Evolutionary conservation across 2,113 vertebrate genomes (phyloP), one percentile per base, ranked within the genome.

Genomic region (Ochotona curzoniae): DNA sequence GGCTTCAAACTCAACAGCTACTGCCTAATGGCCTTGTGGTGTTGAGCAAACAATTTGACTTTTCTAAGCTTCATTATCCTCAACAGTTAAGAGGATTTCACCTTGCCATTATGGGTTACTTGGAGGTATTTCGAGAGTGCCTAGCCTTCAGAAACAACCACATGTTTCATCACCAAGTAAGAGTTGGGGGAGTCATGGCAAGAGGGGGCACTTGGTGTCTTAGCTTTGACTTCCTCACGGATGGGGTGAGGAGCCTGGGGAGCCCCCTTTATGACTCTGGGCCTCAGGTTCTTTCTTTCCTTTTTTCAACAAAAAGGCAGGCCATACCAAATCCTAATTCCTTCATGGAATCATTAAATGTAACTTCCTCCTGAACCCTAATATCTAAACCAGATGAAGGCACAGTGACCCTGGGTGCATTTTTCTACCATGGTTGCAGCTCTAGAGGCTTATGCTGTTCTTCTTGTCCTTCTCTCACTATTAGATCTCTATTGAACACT

Each of bases 191-290:
- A 89, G 7, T 54, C 69, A 32, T 1, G 32, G 49, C 8, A 35
- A 1, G 14, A 17, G 61, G n/a, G 21, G 7, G 1, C 0, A 28
- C 10, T 15, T 35, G 8, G 30, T 17, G 8, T 38, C 47, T 44
- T 15, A 28, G 44, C n/a, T 35, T 64, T 47, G 11, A 20, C 70
- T 63, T 26, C 7, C 74, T 57, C 54, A 57, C 15, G 54, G 14
- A 17, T 66, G 44, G 81, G 57, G 20, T 73, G 23, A 70, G 23
- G 54, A 18, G 38, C 38, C 38, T 44, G 38, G 38, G 38, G 38
- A 44, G 38, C 38, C 8, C 11, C 15, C 26, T 63, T 2, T 1
- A 6, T 1, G 9, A 23, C 49, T 64, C 76, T 54, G 51, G 6
- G 61, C 26, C 54, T 91, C 75, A n/a, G 28, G 18, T 51, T 74